phyloP scores from a whole-genome alignment of 2,113 vertebrate species.

The Myotis lucifugus region DNA sequence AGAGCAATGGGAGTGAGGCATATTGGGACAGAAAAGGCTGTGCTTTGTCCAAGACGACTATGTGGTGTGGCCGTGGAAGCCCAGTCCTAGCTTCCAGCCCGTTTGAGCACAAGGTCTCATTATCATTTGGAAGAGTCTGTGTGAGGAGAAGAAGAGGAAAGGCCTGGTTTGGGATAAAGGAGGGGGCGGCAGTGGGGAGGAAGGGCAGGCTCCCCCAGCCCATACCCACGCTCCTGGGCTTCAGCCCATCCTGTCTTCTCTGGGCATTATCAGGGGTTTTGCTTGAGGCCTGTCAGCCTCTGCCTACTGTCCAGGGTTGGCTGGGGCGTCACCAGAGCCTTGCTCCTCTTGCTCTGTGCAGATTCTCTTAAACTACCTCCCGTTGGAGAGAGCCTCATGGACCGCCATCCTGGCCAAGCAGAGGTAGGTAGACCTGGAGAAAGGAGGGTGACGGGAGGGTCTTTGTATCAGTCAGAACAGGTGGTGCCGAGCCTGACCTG shows the following conservation, averaged over 20 bases:
- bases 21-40: background rate
- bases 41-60: background rate
- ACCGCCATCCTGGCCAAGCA: constrained; percentile 94
- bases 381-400: constrained; percentile 92
- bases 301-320: rapidly evolving
- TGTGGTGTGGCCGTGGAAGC: background rate
- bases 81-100: background rate
- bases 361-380: constrained; percentile 98
- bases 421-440: constrained; percentile 91
- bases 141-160: background rate
- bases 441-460: rapidly evolving
- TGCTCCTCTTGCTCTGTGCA: constrained; percentile 75
- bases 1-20: background rate
- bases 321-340: background rate
- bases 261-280: background rate
- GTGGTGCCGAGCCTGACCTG: background rate
- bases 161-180: background rate
- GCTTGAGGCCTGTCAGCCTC: background rate
- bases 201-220: background rate
- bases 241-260: background rate
- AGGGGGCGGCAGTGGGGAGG: background rate
- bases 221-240: background rate
- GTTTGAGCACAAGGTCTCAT: background rate
- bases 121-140: background rate
- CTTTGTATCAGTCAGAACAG: rapidly evolving